Conservation (phyloP, 2,888 invertebrate genomes). For the Microplitis manilae region DNA sequence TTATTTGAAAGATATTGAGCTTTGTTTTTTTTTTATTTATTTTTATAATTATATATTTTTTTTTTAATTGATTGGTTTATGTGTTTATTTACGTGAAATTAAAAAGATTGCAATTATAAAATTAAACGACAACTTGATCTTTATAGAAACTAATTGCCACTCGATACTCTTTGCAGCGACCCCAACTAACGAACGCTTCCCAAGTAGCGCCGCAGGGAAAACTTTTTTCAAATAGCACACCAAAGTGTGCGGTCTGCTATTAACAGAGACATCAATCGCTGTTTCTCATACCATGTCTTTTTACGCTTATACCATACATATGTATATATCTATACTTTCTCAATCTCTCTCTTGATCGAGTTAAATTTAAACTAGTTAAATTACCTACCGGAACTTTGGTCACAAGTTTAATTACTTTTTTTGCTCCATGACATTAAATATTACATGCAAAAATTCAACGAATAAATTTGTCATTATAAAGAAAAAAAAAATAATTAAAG, state of each 20-base stretch:
- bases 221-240: not conserved
- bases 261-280: conserved; percentile 12
- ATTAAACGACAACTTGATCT: not conserved
- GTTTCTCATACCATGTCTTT: not conserved
- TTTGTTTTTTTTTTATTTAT: too few relatives aligned
- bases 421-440: not conserved
- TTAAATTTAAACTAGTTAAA: not conserved
- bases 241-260: not conserved
- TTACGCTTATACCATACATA: not conserved
- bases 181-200: conserved; percentile 8
- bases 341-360: not conserved
- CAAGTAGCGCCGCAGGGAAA: conserved; percentile 6
- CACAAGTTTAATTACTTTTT: not conserved
- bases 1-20: not conserved
- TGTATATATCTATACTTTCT: not conserved
- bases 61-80: not conserved
- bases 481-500: not conserved
- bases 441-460: too few relatives aligned
- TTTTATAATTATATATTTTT: not conserved
- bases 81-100: not conserved
- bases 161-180: not conserved
- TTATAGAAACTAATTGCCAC: conserved; percentile 16
- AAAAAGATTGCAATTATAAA: not conserved
- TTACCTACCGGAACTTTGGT: not conserved
- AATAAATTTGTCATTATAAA: not conserved